Evolutionary conservation across 2,888 invertebrate genomes (phyloP).

Genomic region (Peribatodes rhomboidaria): DNA sequence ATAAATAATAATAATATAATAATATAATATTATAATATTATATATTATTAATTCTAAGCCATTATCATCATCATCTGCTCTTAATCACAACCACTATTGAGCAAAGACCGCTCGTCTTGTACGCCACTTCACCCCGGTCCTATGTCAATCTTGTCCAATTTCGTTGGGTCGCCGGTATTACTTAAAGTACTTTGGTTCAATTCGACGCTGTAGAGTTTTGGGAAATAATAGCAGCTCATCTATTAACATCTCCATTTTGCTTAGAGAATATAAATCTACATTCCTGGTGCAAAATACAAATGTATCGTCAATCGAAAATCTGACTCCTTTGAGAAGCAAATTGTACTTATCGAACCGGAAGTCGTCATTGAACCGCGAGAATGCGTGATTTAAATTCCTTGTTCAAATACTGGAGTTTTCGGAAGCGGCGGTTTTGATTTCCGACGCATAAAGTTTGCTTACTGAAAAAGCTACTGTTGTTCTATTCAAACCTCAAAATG

Average conservation of each 20-base stretch:
- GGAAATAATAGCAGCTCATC: background rate
- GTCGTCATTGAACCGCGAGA: background rate
- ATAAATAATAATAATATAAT: too few species aligned
- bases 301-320: background rate
- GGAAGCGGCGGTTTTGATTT: background rate
- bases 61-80: too few species aligned
- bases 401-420: background rate
- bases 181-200: background rate
- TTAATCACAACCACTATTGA: too few species aligned
- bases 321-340: slow-evolving; percentile 1
- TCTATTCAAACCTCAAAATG: too few species aligned
- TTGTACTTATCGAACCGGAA: background rate
- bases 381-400: background rate
- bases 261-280: background rate
- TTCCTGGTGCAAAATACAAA: background rate
- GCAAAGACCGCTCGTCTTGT: too few species aligned
- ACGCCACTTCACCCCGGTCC: too few species aligned
- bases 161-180: too few species aligned
- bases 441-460: background rate
- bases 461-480: too few species aligned
- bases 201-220: background rate
- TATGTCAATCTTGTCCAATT: too few species aligned
- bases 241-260: background rate
- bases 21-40: too few species aligned
- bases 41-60: too few species aligned